These are phyloP conservation scores for Parnassius glacialis DNA, from an alignment of 2,888 invertebrate genomes.

Conservation along the genomic window DNA sequence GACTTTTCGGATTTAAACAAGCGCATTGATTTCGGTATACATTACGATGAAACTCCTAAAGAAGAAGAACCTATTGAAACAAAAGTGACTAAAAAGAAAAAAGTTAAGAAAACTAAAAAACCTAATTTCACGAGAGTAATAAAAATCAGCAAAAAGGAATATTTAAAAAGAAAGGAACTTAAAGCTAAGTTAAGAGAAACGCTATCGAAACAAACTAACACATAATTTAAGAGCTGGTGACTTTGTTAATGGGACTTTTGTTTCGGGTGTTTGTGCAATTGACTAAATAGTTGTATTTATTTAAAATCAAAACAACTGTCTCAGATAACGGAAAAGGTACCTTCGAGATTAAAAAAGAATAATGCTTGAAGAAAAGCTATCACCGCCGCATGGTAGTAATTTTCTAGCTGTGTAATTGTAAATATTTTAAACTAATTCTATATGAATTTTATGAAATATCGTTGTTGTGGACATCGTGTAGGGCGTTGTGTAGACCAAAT, in stretches of 20 bases:
- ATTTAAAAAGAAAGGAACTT: constrained; percentile 8
- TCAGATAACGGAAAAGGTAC: too few species aligned
- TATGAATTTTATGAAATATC: background rate
- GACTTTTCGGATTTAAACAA: constrained; percentile 56
- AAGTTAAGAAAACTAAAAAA: background rate
- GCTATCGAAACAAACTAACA: background rate
- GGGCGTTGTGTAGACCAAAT: background rate
- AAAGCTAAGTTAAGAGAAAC: constrained; percentile 32
- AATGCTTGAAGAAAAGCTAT: too few species aligned
- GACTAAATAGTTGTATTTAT: too few species aligned
- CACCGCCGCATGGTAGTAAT: too few species aligned
- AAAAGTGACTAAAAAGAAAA: constrained; percentile 4
- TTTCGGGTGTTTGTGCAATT: too few species aligned
- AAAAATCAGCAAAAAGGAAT: constrained; percentile 6
- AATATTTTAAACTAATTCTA: too few species aligned
- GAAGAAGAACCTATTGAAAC: constrained; percentile 4
- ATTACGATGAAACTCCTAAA: constrained; percentile 27
- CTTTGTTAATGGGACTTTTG: too few species aligned
- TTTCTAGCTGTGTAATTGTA: too few species aligned
- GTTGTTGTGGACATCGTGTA: background rate
- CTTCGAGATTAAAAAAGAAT: too few species aligned
- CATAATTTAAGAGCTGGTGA: background rate
- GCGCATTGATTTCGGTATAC: constrained; percentile 54
- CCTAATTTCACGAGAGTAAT: constrained; percentile 4
- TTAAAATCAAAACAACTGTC: too few species aligned